phyloP scores from a whole-genome alignment of 2,888 invertebrate genomes.

The Trachelus iudaicus region DNA sequence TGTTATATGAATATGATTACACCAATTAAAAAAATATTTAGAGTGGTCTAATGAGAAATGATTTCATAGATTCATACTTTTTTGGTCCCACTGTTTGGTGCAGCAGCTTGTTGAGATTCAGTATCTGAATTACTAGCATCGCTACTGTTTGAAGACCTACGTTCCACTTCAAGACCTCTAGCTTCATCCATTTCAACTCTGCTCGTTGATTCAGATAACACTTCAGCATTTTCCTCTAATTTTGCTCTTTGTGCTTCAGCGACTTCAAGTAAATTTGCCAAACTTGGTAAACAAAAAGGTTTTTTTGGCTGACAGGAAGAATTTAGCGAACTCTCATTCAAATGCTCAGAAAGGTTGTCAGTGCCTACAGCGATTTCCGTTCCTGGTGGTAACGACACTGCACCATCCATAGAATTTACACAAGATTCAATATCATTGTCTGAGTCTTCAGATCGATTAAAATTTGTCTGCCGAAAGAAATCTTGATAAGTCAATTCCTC shows the following conservation, averaged over 20 bases:
- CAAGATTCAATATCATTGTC: neutral
- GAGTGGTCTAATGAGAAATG: neutral
- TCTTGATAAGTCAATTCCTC: neutral
- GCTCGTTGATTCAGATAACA: slow-evolving; percentile 42
- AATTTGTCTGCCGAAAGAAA: neutral
- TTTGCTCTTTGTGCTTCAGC: slow-evolving; percentile 50
- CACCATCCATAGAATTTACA: neutral
- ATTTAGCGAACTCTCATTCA: slow-evolving; percentile 29
- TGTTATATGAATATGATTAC: neutral
- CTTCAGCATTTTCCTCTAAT: slow-evolving; percentile 52
- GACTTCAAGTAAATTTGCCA: slow-evolving; percentile 52
- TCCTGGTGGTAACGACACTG: neutral
- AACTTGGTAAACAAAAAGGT: slow-evolving; percentile 57
- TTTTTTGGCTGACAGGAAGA: slow-evolving; percentile 32
- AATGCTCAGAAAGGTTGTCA: neutral
- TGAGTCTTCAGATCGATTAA: neutral
- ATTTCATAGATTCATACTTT: slow-evolving; percentile 33
- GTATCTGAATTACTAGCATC: slow-evolving; percentile 60
- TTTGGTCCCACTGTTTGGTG: slow-evolving; percentile 41
- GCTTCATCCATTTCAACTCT: slow-evolving; percentile 41
- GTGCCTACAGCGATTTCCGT: neutral
- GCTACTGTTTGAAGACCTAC: slow-evolving; percentile 53
- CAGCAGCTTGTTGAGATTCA: slow-evolving; percentile 53
- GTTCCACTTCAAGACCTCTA: slow-evolving; percentile 49
- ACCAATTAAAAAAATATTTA: neutral